Evolutionary conservation across 2,888 invertebrate genomes (phyloP).

Genomic region (Lathronympha strigana): DNA sequence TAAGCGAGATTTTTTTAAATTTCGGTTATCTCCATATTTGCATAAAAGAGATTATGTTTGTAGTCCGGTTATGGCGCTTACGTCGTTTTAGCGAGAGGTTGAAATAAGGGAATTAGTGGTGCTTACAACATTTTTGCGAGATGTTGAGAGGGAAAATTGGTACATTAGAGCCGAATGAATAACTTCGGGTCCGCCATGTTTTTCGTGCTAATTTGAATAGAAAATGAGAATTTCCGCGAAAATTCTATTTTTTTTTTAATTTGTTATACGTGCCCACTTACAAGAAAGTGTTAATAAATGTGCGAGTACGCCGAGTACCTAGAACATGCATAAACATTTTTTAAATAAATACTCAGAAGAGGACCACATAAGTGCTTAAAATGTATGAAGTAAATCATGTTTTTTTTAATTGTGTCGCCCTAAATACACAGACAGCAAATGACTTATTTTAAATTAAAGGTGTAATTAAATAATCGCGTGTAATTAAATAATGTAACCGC

Average conservation of each 20-base stretch:
- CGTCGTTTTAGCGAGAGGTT: neutral
- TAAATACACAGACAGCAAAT: too few relatives aligned
- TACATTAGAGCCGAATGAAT: slow-evolving; percentile 39
- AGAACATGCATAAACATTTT: too few relatives aligned
- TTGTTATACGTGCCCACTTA: neutral
- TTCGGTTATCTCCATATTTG: slow-evolving; percentile 28
- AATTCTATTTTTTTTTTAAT: slow-evolving; percentile 14
- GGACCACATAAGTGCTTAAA: too few relatives aligned
- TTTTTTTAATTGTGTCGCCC: too few relatives aligned
- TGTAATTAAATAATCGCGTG: too few relatives aligned
- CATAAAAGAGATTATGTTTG: neutral
- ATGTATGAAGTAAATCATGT: too few relatives aligned
- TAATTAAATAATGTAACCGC: too few relatives aligned
- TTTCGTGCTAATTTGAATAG: slow-evolving; percentile 33
- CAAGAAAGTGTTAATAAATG: slow-evolving; percentile 12
- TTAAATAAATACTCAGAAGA: too few relatives aligned
- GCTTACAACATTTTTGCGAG: neutral
- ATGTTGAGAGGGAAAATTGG: slow-evolving; percentile 32
- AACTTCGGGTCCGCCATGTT: slow-evolving; percentile 34
- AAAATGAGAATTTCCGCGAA: slow-evolving; percentile 25
- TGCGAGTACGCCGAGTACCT: neutral
- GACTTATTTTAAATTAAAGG: too few relatives aligned
- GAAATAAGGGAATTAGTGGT: slow-evolving; percentile 29
- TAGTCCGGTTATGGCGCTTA: neutral
- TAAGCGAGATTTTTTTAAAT: slow-evolving; percentile 28